Evolutionary conservation across 2,797 vertebrate species (phyloP).

Genomic region (Fratercula arctica): DNA sequence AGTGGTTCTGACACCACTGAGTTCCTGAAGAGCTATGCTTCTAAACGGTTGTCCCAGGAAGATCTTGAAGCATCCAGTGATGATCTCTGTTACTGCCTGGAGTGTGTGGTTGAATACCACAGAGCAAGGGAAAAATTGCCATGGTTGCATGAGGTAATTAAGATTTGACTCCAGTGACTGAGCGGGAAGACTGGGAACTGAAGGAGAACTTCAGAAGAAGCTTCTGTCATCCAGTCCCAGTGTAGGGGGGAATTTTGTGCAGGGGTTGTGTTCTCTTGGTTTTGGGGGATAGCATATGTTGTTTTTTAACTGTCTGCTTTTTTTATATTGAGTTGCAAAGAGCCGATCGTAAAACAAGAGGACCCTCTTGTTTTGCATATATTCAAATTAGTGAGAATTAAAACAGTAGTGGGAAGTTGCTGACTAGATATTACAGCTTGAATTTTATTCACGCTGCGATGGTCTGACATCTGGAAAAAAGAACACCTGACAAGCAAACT

Average conservation of each 20-base stretch:
- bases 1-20: slow-evolving; percentile 57
- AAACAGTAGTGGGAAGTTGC: background rate
- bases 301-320: background rate
- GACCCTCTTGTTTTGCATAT: background rate
- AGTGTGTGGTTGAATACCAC: slow-evolving; percentile 87
- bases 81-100: slow-evolving; percentile 83
- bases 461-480: background rate
- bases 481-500: background rate
- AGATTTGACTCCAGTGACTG: background rate
- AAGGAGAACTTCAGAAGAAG: background rate
- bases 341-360: background rate
- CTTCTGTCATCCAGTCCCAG: background rate
- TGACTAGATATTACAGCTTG: background rate
- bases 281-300: background rate
- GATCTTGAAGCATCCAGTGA: slow-evolving; percentile 73
- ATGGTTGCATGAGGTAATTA: slow-evolving; percentile 78
- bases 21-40: slow-evolving; percentile 77
- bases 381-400: background rate
- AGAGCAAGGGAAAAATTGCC: slow-evolving; percentile 76
- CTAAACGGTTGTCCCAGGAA: background rate
- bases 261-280: background rate
- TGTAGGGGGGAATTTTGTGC: background rate
- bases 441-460: background rate
- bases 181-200: rapidly evolving
- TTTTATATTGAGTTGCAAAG: background rate